Conservation (phyloP, 53 echinoderm and acorn worm genomes). For the Temnopleurus reevesii region DNA sequence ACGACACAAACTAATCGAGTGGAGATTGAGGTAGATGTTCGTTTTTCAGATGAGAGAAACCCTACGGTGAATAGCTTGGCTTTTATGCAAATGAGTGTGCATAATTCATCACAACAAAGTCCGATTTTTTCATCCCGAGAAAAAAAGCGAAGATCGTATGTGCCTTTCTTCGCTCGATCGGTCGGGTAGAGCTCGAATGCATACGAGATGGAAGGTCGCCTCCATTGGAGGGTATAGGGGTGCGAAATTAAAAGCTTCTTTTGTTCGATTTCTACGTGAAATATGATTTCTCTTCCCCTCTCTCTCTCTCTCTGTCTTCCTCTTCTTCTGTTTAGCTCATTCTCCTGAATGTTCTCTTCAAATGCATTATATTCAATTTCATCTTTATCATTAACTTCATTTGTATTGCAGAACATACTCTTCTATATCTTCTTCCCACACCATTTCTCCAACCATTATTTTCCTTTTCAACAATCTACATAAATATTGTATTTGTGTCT, state of each 20-base stretch:
- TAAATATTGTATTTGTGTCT: neutral
- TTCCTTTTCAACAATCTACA: neutral
- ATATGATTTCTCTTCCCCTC: neutral
- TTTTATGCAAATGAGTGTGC: conserved; percentile 60
- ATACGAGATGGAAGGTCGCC: conserved; percentile 23
- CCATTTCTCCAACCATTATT: neutral
- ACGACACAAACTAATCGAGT: conserved; percentile 49
- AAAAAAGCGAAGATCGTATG: conserved; percentile 29
- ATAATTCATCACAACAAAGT: conserved; percentile 58
- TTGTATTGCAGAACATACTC: neutral
- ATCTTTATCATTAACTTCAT: neutral
- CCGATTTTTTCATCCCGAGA: conserved; percentile 38
- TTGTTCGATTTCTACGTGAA: neutral
- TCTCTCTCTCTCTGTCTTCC: neutral
- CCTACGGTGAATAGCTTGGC: conserved; percentile 47
- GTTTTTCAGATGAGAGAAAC: conserved; percentile 37
- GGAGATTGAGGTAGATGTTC: conserved; percentile 19
- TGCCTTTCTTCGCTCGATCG: conserved; percentile 17
- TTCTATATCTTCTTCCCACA: neutral
- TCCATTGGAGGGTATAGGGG: conserved; percentile 7
- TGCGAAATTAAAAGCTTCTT: neutral
- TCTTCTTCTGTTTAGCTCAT: neutral
- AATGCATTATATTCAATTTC: neutral
- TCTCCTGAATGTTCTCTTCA: neutral
- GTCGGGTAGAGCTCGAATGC: conserved; percentile 25